Evolutionary conservation across 2,888 invertebrate genomes (phyloP).

Genomic region (Bimastos eiseni): DNA sequence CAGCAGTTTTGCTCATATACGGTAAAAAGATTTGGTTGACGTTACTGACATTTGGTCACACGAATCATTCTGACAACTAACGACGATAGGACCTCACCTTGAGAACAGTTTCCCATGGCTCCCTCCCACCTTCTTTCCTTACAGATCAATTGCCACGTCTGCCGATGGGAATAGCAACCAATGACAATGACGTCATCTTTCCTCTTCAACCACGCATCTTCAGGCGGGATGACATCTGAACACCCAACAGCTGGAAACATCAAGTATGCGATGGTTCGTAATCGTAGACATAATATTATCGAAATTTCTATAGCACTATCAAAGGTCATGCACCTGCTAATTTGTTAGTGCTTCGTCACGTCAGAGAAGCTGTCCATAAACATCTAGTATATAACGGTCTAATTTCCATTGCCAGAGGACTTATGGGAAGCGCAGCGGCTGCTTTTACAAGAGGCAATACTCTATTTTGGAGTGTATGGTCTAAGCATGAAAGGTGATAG

Average conservation of each 20-base stretch:
- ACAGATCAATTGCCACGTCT: constrained; percentile 31
- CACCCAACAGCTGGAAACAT: constrained; percentile 27
- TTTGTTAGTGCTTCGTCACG: too few species aligned
- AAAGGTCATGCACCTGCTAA: too few species aligned
- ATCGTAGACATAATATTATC: too few species aligned
- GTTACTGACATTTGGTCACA: not conserved
- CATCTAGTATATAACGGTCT: too few species aligned
- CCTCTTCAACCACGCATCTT: constrained; percentile 32
- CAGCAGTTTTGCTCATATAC: not conserved
- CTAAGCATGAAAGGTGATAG: too few species aligned
- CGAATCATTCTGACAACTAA: not conserved
- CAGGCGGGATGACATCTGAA: constrained; percentile 27
- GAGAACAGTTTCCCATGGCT: constrained; percentile 35
- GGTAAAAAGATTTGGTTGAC: not conserved
- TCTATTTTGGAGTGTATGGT: too few species aligned
- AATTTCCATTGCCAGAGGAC: too few species aligned
- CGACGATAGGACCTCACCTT: not conserved
- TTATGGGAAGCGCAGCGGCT: too few species aligned
- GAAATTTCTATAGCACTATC: too few species aligned
- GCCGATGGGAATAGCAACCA: constrained; percentile 30
- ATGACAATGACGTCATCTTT: constrained; percentile 23
- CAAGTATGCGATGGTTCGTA: not conserved
- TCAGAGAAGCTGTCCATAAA: too few species aligned
- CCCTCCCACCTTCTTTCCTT: constrained; percentile 27
- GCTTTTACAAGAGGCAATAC: too few species aligned